A percentile compares a stretch with the other conserved stretches of the same genome.
Evolutionary conservation across 2,113 vertebrate species (phyloP).

Genomic region (Oxyura jamaicensis): DNA sequence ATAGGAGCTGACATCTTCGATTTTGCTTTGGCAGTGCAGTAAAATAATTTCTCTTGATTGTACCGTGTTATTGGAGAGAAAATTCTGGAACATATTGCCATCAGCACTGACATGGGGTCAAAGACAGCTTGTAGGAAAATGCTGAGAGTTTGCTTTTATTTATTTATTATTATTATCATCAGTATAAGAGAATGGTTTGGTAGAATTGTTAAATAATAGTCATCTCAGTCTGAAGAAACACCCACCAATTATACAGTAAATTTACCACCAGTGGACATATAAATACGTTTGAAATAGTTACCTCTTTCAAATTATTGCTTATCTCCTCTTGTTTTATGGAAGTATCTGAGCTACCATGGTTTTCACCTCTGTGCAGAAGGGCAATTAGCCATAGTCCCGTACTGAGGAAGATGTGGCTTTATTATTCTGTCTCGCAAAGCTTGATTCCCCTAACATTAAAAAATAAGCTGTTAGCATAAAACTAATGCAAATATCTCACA

Average conservation of each 20-base stretch:
- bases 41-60: not conserved
- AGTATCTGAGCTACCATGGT: not conserved
- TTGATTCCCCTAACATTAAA: not conserved
- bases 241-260: not conserved
- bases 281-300: not conserved
- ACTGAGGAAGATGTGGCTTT: not conserved
- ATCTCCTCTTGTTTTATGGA: not conserved
- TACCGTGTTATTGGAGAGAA: not conserved
- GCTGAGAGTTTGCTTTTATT: not conserved
- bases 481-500: not conserved
- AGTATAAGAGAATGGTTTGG: not conserved
- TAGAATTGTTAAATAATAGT: not conserved
- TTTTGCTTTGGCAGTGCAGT: not conserved
- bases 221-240: not conserved
- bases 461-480: constrained; percentile 1
- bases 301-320: not conserved
- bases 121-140: not conserved
- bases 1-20: not conserved
- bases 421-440: not conserved
- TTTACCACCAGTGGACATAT: not conserved
- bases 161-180: rapidly evolving
- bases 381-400: not conserved
- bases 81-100: not conserved
- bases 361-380: not conserved
- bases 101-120: not conserved